Conservation (phyloP, 2,113 vertebrate genomes). For the human (Homo sapiens) region GRCh38 chr4:24729501-24730000, state of each 20-base stretch:
- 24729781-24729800: neutral
- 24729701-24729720: neutral
- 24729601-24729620: neutral
- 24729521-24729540: neutral
- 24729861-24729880: neutral
- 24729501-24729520: neutral
- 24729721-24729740: neutral
- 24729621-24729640: neutral
- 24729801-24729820: neutral
- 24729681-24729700: neutral
- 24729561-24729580: neutral
- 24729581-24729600: fast-evolving
- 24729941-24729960: neutral
- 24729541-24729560: neutral
- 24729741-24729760: neutral
- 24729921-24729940: neutral
- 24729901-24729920: neutral
- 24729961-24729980: slow-evolving; percentile 31
- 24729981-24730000: neutral
- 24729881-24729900: neutral
- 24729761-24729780: neutral
- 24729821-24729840: neutral
- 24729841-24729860: neutral
- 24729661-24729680: neutral
- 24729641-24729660: neutral